Base-by-base conservation (phyloP, 2,113 vertebrate species). In the Delphinapterus leucas region DNA sequence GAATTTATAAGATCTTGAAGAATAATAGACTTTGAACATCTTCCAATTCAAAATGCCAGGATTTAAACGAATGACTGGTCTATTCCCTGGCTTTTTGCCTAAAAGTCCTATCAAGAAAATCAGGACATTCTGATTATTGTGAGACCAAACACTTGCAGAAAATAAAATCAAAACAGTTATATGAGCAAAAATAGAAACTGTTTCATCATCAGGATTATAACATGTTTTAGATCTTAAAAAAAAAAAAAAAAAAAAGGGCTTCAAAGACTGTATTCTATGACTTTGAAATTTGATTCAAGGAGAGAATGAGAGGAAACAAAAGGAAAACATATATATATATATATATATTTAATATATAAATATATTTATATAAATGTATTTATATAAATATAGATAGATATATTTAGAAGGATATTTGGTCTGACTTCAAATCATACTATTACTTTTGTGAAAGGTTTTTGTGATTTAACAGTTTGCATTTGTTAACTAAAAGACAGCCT, bases 391-490 rank as follows among this genome's bases (percentile, higher is more conserved):
- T 55, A 55, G 17, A 55, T 55, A 21, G 55, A 55, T 55, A 82
- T 65, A 68, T 60, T 80, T 60, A 79, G 28, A 23, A 87, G 49
- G 68, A 76, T 12, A 68, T 6, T 53, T 60, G 6, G 26, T 88
- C 26, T 92, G 60, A 88, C 80, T 96, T 90, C 90, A 93, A 96
- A 70, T 88, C 14, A 70, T 83, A 93, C 36, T 63, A 65, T 60
- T 58, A 80, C 23, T 80, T 67, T 68, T 97, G 25, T 83, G 47
- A 47, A 47, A 47, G 47, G 47, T 47, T 47, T 47, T 47, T 47
- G 11, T 47, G 47, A 47, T 47, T 47, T 47, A 47, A 47, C n/a
- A 82, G 15, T 68, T 74, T 53, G 26, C 23, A 77, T 36, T 89
- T 85, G 14, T 71, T 58, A 94, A 87, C 17, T n/a, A 13, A 79